Conservation (phyloP, 2,113 vertebrate genomes). For the Prolemur simus region DNA sequence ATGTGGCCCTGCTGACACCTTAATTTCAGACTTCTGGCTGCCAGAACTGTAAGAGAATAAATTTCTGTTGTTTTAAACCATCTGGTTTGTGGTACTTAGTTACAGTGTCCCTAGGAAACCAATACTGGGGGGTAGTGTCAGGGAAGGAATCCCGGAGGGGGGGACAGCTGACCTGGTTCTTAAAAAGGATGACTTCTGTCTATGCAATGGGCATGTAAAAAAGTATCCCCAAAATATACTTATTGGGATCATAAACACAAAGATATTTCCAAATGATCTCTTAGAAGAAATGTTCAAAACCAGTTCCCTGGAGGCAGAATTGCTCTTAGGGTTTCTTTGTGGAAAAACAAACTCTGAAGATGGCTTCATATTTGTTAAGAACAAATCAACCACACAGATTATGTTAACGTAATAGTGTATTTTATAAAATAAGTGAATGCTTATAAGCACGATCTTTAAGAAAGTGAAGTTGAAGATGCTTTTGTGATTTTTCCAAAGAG, state of each 20-base stretch:
- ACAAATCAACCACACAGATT: conserved; percentile 37
- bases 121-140: fast-evolving
- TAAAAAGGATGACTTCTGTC: not conserved
- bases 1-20: not conserved
- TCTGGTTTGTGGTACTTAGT: not conserved
- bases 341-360: conserved; percentile 12
- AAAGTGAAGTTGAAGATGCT: not conserved
- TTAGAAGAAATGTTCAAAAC: not conserved
- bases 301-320: not conserved
- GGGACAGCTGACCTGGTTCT: not conserved
- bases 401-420: not conserved
- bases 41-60: not conserved
- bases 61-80: not conserved
- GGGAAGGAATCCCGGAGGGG: not conserved
- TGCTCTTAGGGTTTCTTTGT: not conserved
- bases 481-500: conserved; percentile 49
- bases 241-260: not conserved
- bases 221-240: not conserved
- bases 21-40: not conserved
- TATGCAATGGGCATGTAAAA: not conserved
- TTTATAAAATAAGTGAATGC: conserved; percentile 41
- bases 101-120: not conserved
- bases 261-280: not conserved
- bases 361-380: not conserved
- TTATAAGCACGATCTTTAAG: conserved; percentile 37